These are phyloP conservation scores for Spheniscus humboldti DNA, from an alignment of 2,797 vertebrate genomes.

Conservation along the genomic window DNA sequence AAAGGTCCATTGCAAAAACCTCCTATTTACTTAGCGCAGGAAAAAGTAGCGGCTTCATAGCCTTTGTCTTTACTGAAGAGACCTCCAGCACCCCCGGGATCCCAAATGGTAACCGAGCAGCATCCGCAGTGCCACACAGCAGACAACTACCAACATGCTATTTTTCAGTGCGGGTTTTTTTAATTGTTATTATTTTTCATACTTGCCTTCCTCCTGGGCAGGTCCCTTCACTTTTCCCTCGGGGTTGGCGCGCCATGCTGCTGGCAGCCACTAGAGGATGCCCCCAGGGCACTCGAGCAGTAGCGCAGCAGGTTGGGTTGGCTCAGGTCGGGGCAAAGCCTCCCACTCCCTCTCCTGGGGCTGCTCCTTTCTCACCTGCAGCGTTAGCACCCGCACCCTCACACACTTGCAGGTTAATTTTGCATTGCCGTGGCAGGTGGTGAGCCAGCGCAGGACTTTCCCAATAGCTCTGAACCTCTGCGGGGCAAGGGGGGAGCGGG, in stretches of 20 bases:
- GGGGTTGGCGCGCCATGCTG: background rate
- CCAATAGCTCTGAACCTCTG: background rate
- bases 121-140: fast-evolving
- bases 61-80: background rate
- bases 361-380: background rate
- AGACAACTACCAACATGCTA: background rate
- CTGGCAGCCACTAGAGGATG: conserved; percentile 12
- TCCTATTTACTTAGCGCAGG: background rate
- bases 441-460: background rate
- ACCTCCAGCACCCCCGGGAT: background rate
- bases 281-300: background rate
- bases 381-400: background rate
- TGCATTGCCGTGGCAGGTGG: fast-evolving
- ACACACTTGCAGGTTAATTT: background rate
- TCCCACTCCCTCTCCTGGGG: background rate
- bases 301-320: background rate
- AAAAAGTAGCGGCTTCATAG: background rate
- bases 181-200: background rate
- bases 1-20: background rate
- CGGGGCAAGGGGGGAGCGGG: fast-evolving
- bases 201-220: background rate
- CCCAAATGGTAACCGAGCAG: background rate
- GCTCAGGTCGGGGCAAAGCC: background rate
- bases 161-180: background rate
- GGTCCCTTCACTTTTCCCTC: background rate